Evolutionary conservation across 2,888 invertebrate species (phyloP).

Genomic region (Scaptomyza polygonia): DNA sequence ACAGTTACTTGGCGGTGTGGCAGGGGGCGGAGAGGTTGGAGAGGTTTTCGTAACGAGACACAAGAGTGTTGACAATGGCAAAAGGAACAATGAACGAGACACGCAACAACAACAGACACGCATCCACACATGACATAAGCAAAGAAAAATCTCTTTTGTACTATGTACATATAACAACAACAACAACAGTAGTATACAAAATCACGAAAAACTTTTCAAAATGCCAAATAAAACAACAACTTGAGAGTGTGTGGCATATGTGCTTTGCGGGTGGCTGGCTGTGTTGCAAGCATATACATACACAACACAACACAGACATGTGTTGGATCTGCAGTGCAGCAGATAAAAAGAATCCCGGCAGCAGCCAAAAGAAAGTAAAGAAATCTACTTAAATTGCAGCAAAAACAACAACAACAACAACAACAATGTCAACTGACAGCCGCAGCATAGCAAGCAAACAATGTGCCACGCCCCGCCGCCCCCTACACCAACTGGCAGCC

Average conservation of each 20-base stretch:
- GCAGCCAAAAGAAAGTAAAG: conserved; percentile 51
- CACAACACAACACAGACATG: too few relatives aligned
- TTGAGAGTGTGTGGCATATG: conserved; percentile 65
- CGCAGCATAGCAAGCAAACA: conserved; percentile 28
- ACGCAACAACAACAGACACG: conserved; percentile 12
- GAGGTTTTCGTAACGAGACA: conserved; percentile 51
- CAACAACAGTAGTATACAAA: conserved; percentile 64
- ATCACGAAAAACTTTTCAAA: conserved; percentile 68
- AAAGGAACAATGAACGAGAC: conserved; percentile 50
- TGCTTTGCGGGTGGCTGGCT: conserved; percentile 37
- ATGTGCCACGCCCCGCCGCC: background rate
- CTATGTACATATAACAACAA: too few relatives aligned
- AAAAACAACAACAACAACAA: conserved; percentile 54
- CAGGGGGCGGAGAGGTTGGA: background rate
- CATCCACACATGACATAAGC: conserved; percentile 58
- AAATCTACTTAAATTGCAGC: conserved; percentile 72
- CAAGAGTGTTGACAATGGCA: conserved; percentile 75
- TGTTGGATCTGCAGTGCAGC: conserved; percentile 19
- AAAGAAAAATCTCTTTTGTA: conserved; percentile 73
- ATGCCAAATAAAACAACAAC: conserved; percentile 44
- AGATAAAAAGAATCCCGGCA: conserved; percentile 63
- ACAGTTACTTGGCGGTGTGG: conserved; percentile 47
- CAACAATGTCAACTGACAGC: conserved; percentile 53
- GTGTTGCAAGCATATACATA: too few relatives aligned
- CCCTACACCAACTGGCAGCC: background rate